These are phyloP conservation scores for Phytoseiulus persimilis DNA, from an alignment of 2,888 invertebrate species.

Conservation along the genomic window DNA sequence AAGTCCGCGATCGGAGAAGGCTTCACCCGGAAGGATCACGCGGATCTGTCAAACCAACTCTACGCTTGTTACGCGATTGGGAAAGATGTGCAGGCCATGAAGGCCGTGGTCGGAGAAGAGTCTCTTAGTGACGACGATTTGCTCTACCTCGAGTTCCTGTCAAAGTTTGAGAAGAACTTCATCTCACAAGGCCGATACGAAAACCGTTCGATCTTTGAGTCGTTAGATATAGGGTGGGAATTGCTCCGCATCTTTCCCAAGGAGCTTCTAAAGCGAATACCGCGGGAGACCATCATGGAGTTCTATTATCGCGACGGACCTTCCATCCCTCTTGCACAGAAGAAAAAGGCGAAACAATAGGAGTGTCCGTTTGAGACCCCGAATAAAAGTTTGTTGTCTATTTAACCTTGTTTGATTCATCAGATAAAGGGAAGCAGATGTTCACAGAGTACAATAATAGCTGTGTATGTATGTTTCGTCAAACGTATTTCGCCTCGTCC, in stretches of 20 bases:
- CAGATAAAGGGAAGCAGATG: too few species aligned
- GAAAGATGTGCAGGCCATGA: slow-evolving; percentile 99
- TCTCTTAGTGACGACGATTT: slow-evolving; percentile 97
- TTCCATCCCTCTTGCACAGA: too few species aligned
- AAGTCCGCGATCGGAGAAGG: slow-evolving; percentile 99
- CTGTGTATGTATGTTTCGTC: too few species aligned
- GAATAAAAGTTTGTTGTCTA: too few species aligned
- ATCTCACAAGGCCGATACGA: slow-evolving; percentile 94
- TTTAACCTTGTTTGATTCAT: too few species aligned
- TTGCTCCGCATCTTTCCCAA: slow-evolving; percentile 99
- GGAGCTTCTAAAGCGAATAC: slow-evolving; percentile 99
- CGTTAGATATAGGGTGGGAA: slow-evolving; percentile 99
- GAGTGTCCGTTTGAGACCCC: too few species aligned
- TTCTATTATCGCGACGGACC: slow-evolving; percentile 67
- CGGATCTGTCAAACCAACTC: slow-evolving; percentile 98
- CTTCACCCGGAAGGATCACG: slow-evolving; percentile 98
- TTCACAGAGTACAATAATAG: too few species aligned
- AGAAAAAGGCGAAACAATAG: too few species aligned
- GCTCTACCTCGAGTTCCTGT: slow-evolving; percentile 93
- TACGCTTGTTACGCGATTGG: slow-evolving; percentile 99
- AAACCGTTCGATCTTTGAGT: slow-evolving; percentile 98
- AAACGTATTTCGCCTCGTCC: too few species aligned
- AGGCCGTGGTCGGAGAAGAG: slow-evolving; percentile 99
- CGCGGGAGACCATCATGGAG: slow-evolving; percentile 84
- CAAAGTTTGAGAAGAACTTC: slow-evolving; percentile 99